phyloP scores from a whole-genome alignment of 2,113 vertebrate species.

The Nothoprocta pentlandii region DNA sequence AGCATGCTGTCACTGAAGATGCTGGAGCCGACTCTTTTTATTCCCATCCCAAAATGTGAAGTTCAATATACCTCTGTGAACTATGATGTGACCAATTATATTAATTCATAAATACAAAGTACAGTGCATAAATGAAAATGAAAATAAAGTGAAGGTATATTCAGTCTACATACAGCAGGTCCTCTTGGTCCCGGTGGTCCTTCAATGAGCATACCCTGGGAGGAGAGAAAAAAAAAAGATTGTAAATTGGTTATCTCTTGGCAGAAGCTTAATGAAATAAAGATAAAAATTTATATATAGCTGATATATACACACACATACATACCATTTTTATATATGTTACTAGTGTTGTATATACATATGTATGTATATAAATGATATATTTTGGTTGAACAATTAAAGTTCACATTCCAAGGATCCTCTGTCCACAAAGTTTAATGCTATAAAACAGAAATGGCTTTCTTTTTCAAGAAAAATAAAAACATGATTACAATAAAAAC shows the following conservation, averaged over 20 bases:
- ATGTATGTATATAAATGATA: background rate
- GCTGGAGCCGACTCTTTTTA: background rate
- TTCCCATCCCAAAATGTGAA: background rate
- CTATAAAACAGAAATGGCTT: background rate
- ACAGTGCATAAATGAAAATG: background rate
- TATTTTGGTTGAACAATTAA: background rate
- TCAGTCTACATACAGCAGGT: constrained; percentile 86
- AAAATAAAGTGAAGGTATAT: background rate
- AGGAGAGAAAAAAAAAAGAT: background rate
- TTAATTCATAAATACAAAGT: background rate
- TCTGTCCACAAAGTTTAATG: background rate
- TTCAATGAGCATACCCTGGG: constrained; percentile 97
- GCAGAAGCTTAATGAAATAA: background rate
- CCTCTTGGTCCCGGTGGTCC: constrained; percentile 91
- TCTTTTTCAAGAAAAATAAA: background rate
- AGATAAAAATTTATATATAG: no score
- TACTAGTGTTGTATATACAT: no score
- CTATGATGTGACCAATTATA: background rate
- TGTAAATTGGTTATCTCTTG: background rate
- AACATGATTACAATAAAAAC: background rate
- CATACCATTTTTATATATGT: no score
- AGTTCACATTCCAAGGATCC: background rate
- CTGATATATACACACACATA: no score
- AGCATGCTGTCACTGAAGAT: background rate
- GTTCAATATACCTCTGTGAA: background rate